Evolutionary conservation across 2,797 vertebrate species (phyloP), one percentile per base, ranked within the genome.

Genomic region (Acestrorhynchus altus): DNA sequence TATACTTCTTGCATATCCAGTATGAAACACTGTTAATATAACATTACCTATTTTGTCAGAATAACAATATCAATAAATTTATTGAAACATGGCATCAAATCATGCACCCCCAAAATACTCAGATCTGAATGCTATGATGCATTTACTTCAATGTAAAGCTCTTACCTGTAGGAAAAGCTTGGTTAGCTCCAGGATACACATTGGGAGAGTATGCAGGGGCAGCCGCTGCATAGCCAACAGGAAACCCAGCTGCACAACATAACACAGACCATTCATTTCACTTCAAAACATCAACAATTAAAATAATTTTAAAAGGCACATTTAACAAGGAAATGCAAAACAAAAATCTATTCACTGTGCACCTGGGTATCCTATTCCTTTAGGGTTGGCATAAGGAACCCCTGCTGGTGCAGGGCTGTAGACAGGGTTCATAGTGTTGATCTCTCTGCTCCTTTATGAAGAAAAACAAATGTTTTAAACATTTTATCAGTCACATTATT

Each of bases 301-400:
- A n/a, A n/a, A n/a, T n/a, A n/a, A n/a, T n/a, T n/a, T n/a, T n/a
- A n/a, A n/a, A 2, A 35, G 31, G 2, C n/a, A n/a, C 42, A 28
- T 4, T 20, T 67, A 7, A 7, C 46, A 44, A 40, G n/a, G 12
- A 5, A 61, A 35, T 8, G 10, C 44, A 20, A 66, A 46, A 66
- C 7, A 40, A 35, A 64, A 24, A 2, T 52, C 13, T 63, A 16
- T 22, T 80, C 22, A 49, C 8, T 59, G 42, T 26, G 93, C 93
- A 98, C 98, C 96, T 94, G 96, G 96, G 90, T 98, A 99, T 87
- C 96, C 95, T 89, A 98, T 90, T 89, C 97, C 97, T 95, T 99
- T 99, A 80, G 94, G 90, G 88, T 98, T 99, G 94, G 97, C 94
- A 90, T 96, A 98, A 87, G 96, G 96, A 88, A 98, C 95, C 94